Conservation (phyloP, 2,888 invertebrate species). For the Morpho helenor region DNA sequence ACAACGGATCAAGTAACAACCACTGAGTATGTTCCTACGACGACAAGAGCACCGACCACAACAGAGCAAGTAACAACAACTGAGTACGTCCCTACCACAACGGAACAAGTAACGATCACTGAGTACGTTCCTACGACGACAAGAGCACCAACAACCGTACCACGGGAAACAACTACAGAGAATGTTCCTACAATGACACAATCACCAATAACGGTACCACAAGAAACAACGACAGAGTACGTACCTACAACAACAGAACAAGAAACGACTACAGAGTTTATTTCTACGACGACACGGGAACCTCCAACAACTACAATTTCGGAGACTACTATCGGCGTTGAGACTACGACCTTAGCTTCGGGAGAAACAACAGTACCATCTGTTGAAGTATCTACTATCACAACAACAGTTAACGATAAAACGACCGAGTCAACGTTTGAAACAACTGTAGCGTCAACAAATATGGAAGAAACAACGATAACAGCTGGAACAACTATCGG, state of each 20-base stretch:
- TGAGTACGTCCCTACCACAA: not conserved
- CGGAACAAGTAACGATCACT: not conserved
- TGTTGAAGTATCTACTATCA: not conserved
- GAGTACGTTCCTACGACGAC: not conserved
- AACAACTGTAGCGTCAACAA: slow-evolving; percentile 2
- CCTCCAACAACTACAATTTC: not conserved
- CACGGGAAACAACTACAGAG: not conserved
- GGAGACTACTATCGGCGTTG: not conserved
- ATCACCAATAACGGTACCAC: no score
- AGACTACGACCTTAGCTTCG: not conserved
- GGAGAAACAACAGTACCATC: not conserved
- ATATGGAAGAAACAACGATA: slow-evolving; percentile 10
- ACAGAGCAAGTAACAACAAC: not conserved
- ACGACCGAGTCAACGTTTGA: not conserved
- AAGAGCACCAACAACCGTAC: not conserved
- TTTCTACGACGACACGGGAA: not conserved
- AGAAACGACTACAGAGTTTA: not conserved
- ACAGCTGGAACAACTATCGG: slow-evolving; percentile 10
- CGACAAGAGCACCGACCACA: not conserved
- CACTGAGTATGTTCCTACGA: not conserved
- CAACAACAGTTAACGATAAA: not conserved
- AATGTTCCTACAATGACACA: no score
- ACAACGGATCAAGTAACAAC: not conserved
- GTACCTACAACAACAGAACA: not conserved
- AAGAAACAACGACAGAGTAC: no score